phyloP scores from a whole-genome alignment of 2,113 vertebrate genomes.

The human (Homo sapiens) region GRCh38 chr1:99731001-99731500 shows the following conservation, averaged over 20 bases:
- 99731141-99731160: background rate
- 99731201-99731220: background rate
- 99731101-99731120: no score
- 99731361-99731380: background rate
- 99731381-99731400: background rate
- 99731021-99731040: no score
- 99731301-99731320: background rate
- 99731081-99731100: no score
- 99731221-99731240: background rate
- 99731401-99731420: background rate
- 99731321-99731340: background rate
- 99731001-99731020: no score
- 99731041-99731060: no score
- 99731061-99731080: no score
- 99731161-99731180: background rate
- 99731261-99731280: background rate
- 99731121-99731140: background rate
- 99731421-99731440: background rate
- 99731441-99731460: background rate
- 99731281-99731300: slow-evolving; percentile 1
- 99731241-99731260: background rate
- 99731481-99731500: background rate
- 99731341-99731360: background rate
- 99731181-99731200: background rate
- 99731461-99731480: background rate